Evolutionary conservation across 1,140 invertebrate genomes (phyloP).

Genomic region (Temnothorax longispinosus): DNA sequence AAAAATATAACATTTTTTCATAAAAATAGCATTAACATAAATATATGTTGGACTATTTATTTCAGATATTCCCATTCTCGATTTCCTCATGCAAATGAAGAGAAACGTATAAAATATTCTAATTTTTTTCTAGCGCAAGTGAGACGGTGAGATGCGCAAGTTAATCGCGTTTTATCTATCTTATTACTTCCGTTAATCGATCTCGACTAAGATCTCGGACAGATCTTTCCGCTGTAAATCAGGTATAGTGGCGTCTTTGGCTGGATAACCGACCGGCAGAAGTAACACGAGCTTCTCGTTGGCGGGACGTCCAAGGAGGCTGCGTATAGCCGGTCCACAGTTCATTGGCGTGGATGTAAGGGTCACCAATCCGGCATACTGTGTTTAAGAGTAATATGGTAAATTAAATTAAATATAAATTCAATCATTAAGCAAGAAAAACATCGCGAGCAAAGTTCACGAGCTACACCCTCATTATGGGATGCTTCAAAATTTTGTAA

Average conservation of each 20-base stretch:
- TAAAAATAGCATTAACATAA: conserved; percentile 67
- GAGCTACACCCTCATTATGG: neutral
- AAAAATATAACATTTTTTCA: conserved; percentile 73
- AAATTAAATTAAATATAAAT: conserved; percentile 46
- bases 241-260: conserved; percentile 91
- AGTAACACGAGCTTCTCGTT: conserved; percentile 94
- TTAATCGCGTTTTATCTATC: neutral
- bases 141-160: neutral
- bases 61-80: conserved; percentile 52
- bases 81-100: neutral
- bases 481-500: neutral
- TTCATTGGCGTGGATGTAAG: conserved; percentile 96
- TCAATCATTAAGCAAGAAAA: conserved; percentile 14
- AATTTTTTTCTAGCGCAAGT: conserved; percentile 12
- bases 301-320: conserved; percentile 90
- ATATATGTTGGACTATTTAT: conserved; percentile 62
- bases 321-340: conserved; percentile 92
- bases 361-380: conserved; percentile 94
- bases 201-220: conserved; percentile 90
- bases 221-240: conserved; percentile 91
- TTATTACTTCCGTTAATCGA: conserved; percentile 69
- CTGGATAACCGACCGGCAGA: conserved; percentile 94
- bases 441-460: neutral
- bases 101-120: neutral
- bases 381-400: conserved; percentile 74